Evolutionary conservation across 2,113 vertebrate genomes (phyloP).

Genomic region (Colossoma macropomum): DNA sequence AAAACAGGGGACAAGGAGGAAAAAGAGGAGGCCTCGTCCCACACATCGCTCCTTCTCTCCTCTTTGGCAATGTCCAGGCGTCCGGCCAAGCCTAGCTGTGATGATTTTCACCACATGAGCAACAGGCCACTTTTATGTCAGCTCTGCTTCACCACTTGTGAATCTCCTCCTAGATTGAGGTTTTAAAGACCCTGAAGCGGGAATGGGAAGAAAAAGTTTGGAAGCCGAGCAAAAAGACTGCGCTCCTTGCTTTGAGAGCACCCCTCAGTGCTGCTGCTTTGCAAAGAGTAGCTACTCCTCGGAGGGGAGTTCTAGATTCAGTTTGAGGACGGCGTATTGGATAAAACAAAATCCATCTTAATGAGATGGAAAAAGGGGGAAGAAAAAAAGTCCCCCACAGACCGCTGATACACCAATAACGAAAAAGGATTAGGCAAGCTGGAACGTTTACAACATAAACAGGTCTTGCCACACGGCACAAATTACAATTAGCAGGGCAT

Average conservation of each 20-base stretch:
- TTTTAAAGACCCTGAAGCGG: conserved; percentile 4
- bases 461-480: neutral
- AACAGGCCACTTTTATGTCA: conserved; percentile 11
- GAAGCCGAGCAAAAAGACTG: neutral
- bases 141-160: conserved; percentile 10
- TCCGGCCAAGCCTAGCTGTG: conserved; percentile 36
- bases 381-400: conserved; percentile 10
- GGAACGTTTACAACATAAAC: neutral
- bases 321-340: conserved; percentile 30
- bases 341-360: conserved; percentile 37
- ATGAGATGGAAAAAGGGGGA: conserved; percentile 28
- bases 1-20: neutral
- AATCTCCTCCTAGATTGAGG: neutral
- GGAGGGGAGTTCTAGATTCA: conserved; percentile 47
- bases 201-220: neutral
- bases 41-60: conserved; percentile 14
- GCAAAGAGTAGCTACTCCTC: conserved; percentile 34
- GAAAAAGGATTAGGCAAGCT: conserved; percentile 11
- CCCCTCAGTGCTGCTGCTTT: conserved; percentile 30
- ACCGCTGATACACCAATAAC: neutral
- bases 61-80: conserved; percentile 39
- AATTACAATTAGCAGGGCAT: neutral
- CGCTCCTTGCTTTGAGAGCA: conserved; percentile 10
- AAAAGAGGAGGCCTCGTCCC: conserved; percentile 5
- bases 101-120: neutral